Evolutionary conservation across 2,797 vertebrate genomes (phyloP).

Genomic region (Lepidocolaptes lacrymiger): DNA sequence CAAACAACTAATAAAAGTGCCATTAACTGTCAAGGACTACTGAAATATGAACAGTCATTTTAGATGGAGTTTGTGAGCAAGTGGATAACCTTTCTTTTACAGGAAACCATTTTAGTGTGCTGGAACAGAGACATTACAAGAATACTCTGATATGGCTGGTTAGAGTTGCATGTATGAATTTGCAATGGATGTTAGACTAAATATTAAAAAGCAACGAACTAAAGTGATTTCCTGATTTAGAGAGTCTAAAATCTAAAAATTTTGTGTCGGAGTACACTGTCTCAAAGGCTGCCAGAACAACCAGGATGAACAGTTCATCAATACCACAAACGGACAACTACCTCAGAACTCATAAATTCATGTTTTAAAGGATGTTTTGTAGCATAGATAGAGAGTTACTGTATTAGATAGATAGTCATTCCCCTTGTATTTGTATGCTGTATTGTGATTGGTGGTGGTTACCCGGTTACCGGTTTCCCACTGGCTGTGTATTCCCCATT

Average conservation of each 20-base stretch:
- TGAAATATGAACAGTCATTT: neutral
- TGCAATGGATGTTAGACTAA: neutral
- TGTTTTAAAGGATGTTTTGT: too few species aligned
- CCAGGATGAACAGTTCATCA: too few species aligned
- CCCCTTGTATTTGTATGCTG: too few species aligned
- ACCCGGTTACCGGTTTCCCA: too few species aligned
- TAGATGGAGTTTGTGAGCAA: neutral
- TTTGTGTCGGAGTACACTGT: too few species aligned
- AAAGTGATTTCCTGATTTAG: neutral
- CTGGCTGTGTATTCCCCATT: too few species aligned
- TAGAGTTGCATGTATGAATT: neutral
- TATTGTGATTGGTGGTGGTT: too few species aligned
- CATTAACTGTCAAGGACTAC: neutral
- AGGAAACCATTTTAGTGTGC: neutral
- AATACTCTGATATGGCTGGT: neutral
- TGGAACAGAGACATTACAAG: neutral
- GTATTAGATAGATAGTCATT: too few species aligned
- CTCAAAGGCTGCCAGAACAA: too few species aligned
- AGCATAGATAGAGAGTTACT: too few species aligned
- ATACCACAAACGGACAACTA: too few species aligned
- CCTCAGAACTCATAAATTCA: too few species aligned
- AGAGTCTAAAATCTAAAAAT: neutral
- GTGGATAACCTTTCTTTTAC: neutral
- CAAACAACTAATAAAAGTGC: neutral
- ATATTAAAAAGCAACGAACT: neutral